Percentiles rank a stretch among this genome's conserved stretches.
Conservation (phyloP, 2,797 vertebrate species). For the Ciconia nigra region DNA sequence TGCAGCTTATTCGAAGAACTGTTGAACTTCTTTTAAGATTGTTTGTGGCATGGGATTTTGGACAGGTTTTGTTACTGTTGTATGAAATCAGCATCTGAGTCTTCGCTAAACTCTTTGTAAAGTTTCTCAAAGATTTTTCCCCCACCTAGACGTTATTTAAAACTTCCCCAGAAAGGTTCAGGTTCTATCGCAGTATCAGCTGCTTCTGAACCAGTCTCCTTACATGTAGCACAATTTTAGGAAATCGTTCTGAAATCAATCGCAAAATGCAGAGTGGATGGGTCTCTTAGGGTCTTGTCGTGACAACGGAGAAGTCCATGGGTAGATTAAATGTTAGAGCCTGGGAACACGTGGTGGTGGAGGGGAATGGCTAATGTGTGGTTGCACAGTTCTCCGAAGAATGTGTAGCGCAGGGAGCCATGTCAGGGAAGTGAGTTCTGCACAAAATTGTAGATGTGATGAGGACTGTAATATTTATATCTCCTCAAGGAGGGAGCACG, state of each 20-base stretch:
- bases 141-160: constrained; percentile 18
- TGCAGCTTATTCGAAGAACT: background rate
- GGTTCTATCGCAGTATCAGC: constrained; percentile 51
- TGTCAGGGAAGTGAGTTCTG: background rate
- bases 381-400: background rate
- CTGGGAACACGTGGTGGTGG: background rate
- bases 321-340: constrained; percentile 51
- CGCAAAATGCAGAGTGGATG: constrained; percentile 30
- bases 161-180: constrained; percentile 59
- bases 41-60: background rate
- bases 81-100: background rate
- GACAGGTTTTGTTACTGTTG: background rate
- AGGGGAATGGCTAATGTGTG: background rate
- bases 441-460: background rate
- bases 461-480: background rate
- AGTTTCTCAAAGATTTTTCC: background rate
- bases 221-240: constrained; percentile 59
- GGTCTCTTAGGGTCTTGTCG: constrained; percentile 54
- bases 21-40: background rate
- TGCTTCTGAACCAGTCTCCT: constrained; percentile 69
- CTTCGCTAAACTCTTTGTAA: background rate
- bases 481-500: background rate
- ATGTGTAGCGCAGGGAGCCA: fast-evolving
- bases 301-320: constrained; percentile 56
- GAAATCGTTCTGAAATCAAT: constrained; percentile 63